Percentiles rank a stretch among this genome's conserved stretches.
These are phyloP conservation scores for Dione juno DNA, from an alignment of 2,888 invertebrate species.

Conservation along the genomic window DNA sequence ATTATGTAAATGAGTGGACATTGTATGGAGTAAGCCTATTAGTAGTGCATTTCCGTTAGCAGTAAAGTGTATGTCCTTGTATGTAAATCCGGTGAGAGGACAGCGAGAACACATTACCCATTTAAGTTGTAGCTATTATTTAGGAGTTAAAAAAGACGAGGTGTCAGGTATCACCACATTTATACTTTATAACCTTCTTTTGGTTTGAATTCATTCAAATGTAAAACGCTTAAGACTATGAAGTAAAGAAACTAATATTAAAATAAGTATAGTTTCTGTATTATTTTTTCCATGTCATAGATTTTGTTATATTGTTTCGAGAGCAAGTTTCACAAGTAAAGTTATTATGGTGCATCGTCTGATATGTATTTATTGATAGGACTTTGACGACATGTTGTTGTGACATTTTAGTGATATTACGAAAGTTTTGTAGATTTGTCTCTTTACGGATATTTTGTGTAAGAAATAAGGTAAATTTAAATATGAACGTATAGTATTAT, in stretches of 20 bases:
- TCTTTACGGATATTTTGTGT: no score
- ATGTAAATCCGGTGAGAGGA: constrained; percentile 9
- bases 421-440: background rate
- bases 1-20: constrained; percentile 7
- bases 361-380: background rate
- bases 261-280: background rate
- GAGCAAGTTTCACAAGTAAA: background rate
- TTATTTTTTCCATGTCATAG: background rate
- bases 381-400: background rate
- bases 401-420: constrained; percentile 4
- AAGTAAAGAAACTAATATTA: no score
- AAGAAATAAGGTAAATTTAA: no score
- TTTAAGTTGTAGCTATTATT: background rate
- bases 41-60: constrained; percentile 3
- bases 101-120: background rate
- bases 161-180: background rate
- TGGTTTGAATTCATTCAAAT: no score
- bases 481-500: no score
- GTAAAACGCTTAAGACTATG: no score
- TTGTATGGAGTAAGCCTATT: constrained; percentile 12
- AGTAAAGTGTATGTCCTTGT: background rate
- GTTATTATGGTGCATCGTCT: background rate
- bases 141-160: background rate
- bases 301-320: background rate
- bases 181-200: no score